These are phyloP conservation scores for Luscinia luscinia DNA, from an alignment of 2,797 vertebrate species.

Conservation along the genomic window DNA sequence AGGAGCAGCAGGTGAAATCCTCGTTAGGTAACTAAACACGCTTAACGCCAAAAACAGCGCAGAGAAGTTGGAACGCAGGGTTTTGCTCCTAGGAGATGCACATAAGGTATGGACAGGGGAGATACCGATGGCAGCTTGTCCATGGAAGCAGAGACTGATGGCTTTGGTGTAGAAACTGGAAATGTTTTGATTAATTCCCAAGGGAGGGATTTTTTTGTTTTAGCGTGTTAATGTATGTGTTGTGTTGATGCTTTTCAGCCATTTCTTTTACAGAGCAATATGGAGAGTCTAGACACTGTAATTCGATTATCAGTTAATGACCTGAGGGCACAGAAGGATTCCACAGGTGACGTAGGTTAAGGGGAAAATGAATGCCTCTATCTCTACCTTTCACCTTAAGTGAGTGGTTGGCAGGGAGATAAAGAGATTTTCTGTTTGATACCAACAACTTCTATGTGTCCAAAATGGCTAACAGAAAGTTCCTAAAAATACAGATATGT, in stretches of 20 bases:
- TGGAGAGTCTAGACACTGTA: not conserved
- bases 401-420: not conserved
- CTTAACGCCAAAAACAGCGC: not conserved
- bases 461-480: not conserved
- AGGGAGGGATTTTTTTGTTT: not conserved
- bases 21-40: not conserved
- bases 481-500: not conserved
- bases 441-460: rapidly evolving
- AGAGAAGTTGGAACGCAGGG: not conserved
- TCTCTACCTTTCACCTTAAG: not conserved
- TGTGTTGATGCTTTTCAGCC: not conserved
- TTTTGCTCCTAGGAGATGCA: not conserved
- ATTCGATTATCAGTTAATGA: not conserved
- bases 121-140: not conserved
- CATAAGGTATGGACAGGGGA: not conserved
- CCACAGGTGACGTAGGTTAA: not conserved
- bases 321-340: not conserved
- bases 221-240: not conserved
- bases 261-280: not conserved
- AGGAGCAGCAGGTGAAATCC: not conserved
- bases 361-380: not conserved
- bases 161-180: not conserved
- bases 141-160: not conserved
- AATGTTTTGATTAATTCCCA: not conserved
- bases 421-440: not conserved